Conservation (phyloP, 2,113 vertebrate species). For the Phaethon lepturus region DNA sequence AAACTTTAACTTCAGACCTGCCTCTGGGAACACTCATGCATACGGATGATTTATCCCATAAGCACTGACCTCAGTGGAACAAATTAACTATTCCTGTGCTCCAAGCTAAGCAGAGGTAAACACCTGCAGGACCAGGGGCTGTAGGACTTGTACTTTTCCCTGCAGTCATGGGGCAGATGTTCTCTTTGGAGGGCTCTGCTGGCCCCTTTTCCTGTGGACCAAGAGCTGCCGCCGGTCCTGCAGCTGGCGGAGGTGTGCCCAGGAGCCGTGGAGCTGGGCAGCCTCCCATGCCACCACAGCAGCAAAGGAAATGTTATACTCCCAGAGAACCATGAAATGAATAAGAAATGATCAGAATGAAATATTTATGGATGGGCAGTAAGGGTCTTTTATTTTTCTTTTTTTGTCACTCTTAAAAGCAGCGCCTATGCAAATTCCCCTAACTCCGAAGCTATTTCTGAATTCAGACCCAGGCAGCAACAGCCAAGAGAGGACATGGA, state of each 20-base stretch:
- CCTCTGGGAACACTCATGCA: background rate
- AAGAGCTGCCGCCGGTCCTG: background rate
- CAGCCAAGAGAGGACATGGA: accelerated
- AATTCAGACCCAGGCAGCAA: background rate
- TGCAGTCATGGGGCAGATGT: background rate
- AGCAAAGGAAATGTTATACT: background rate
- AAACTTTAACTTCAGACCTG: background rate
- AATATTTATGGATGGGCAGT: background rate
- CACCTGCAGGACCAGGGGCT: background rate
- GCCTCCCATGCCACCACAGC: accelerated
- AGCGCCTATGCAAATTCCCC: background rate
- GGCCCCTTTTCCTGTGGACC: background rate
- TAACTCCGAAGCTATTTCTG: background rate
- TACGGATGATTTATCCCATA: background rate
- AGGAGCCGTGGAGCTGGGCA: background rate
- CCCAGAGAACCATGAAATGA: background rate
- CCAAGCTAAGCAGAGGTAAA: background rate
- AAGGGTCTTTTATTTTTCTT: background rate
- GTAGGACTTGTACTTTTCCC: background rate
- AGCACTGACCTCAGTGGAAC: background rate
- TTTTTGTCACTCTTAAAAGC: background rate
- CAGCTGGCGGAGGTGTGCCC: accelerated
- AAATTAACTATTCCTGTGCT: background rate
- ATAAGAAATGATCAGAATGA: background rate
- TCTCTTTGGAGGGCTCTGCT: background rate